Base-by-base conservation (phyloP, 2,888 invertebrate species). In the Drosophila flavopinicola region DNA sequence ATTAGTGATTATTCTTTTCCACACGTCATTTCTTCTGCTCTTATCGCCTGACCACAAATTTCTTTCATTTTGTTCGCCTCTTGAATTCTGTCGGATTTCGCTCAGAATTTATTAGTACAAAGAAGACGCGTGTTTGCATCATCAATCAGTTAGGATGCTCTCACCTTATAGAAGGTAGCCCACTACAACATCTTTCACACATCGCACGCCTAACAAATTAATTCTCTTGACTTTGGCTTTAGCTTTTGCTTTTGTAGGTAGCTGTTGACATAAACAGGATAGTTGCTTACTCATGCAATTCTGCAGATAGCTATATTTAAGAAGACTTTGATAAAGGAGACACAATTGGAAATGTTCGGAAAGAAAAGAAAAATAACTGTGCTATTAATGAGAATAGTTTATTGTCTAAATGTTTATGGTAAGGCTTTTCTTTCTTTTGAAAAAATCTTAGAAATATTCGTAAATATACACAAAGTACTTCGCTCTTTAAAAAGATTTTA, bases 81-180 rank as follows among this genome's bases (percentile, higher is more conserved):
- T 51, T 77, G 88, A 78, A 84, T 88, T 86, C n/a, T 88, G 88
- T 88, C 80, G 80, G 83, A 89, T 88, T 88, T 89, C 80, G 88
- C 70, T 80, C 73, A 82, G 66, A 89, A 88, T 89, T 88, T 88
- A 88, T 88, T 87, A 72, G 88, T 88, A 88, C 90, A 89, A 79
- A 85, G 65, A 75, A 85, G 83, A 67, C 77, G 82, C 78, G 82
- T 74, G 78, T 86, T 75, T 72, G 78, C 74, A 69, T 85, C 87
- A 88, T 88, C 89, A 88, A 88, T 88, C 88, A 88, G 83, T 42
- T 45, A 42, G 70, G 42, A 47, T 54, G 64, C 53, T 48, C 59
- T 56, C 35, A 37, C 35, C 60, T 42, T 35, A 27, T 56, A 69
- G 52, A 20, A 53, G 68, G 59, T 45, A 59, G 66, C 60, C 17